Percentiles rank a stretch among this genome's conserved stretches.
These are phyloP conservation scores for Augiades crinisus DNA, from an alignment of 2,888 invertebrate genomes.

Conservation along the genomic window DNA sequence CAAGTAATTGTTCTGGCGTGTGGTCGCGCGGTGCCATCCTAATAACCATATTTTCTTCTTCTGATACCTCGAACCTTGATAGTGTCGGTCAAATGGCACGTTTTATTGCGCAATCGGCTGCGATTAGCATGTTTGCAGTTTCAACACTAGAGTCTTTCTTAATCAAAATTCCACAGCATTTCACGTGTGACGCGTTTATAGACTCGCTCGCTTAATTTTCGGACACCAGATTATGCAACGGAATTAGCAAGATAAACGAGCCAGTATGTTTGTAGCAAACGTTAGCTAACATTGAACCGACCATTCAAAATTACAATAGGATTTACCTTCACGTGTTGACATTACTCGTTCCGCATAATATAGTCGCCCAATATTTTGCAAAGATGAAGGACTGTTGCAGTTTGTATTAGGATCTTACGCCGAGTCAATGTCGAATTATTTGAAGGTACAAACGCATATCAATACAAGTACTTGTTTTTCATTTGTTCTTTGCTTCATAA, in stretches of 20 bases:
- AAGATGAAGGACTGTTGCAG: constrained; percentile 11
- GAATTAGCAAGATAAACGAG: constrained; percentile 12
- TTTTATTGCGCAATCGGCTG: constrained; percentile 36
- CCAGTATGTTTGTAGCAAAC: constrained; percentile 15
- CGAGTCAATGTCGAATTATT: constrained; percentile 16
- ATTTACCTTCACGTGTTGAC: constrained; percentile 18
- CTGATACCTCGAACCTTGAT: constrained; percentile 59
- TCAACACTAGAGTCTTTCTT: constrained; percentile 39
- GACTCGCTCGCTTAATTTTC: constrained; percentile 20
- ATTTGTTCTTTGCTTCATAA: no score
- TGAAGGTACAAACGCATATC: constrained; percentile 5
- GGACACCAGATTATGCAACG: constrained; percentile 22
- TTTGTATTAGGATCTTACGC: constrained; percentile 8
- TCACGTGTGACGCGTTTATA: constrained; percentile 31
- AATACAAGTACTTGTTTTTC: no score
- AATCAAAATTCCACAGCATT: constrained; percentile 35
- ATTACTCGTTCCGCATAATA: constrained; percentile 8
- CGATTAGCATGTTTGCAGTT: constrained; percentile 38
- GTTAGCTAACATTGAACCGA: constrained; percentile 13
- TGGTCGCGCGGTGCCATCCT: constrained; percentile 65
- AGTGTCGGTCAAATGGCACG: constrained; percentile 44
- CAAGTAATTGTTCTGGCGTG: constrained; percentile 70
- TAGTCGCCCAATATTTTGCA: constrained; percentile 19
- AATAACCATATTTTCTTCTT: constrained; percentile 63
- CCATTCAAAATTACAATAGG: constrained; percentile 16